These are phyloP conservation scores for Babyrousa celebensis DNA, from an alignment of 2,797 vertebrate genomes.

Conservation along the genomic window DNA sequence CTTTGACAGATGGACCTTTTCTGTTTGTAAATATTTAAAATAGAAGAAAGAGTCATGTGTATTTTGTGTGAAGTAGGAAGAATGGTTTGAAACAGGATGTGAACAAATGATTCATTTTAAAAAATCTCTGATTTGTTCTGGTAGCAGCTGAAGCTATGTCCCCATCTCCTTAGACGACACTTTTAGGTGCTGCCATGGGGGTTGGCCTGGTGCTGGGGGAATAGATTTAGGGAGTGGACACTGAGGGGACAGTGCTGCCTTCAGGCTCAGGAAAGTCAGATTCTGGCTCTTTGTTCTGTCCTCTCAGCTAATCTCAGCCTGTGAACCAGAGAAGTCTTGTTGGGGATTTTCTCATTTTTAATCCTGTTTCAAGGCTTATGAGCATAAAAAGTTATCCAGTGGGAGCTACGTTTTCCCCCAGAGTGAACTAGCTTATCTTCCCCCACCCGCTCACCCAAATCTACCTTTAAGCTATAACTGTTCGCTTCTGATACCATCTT, in stretches of 20 bases:
- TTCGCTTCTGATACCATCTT: background rate
- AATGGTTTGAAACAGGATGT: conserved; percentile 60
- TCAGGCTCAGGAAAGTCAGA: conserved; percentile 41
- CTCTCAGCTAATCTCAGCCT: conserved; percentile 21
- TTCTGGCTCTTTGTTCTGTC: conserved; percentile 60
- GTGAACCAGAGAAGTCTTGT: conserved; percentile 59
- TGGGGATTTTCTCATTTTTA: conserved; percentile 67
- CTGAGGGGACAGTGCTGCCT: background rate
- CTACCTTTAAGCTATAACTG: conserved; percentile 10
- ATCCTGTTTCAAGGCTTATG: conserved; percentile 72
- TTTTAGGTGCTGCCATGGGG: background rate
- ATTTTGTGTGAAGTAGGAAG: conserved; percentile 83
- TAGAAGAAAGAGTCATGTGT: conserved; percentile 86
- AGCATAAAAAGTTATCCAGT: conserved; percentile 66
- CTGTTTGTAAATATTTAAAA: conserved; percentile 91
- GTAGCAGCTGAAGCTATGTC: conserved; percentile 57
- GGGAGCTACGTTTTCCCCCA: background rate
- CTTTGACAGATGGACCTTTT: conserved; percentile 89
- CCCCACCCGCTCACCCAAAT: background rate
- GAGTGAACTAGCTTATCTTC: conserved; percentile 48
- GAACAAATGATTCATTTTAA: conserved; percentile 68
- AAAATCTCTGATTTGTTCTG: conserved; percentile 46
- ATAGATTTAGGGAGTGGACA: conserved; percentile 8
- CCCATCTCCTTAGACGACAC: conserved; percentile 35
- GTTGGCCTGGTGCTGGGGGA: background rate